Conservation (phyloP, 2,888 invertebrate genomes). For the Notodonta ziczac region DNA sequence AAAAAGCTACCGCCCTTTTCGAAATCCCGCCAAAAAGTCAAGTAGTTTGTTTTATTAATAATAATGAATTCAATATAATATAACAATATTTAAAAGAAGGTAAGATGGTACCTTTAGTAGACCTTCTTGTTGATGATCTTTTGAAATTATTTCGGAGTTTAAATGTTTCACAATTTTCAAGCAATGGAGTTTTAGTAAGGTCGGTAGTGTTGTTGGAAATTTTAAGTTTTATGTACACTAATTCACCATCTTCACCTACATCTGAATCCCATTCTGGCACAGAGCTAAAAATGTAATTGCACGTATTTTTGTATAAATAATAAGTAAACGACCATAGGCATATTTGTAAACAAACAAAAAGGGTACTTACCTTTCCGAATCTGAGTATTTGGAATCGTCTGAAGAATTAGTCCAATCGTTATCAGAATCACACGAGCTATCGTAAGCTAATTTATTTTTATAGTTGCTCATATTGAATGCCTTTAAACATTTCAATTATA, state of each 20-base stretch:
- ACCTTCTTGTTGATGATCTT: slow-evolving; percentile 71
- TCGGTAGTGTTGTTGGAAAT: slow-evolving; percentile 34
- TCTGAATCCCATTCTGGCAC: slow-evolving; percentile 88
- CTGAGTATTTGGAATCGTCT: slow-evolving; percentile 83
- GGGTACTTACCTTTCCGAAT: slow-evolving; percentile 82
- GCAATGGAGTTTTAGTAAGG: slow-evolving; percentile 55
- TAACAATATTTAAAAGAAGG: not conserved
- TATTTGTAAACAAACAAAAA: not conserved
- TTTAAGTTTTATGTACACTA: slow-evolving; percentile 87
- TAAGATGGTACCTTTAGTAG: slow-evolving; percentile 64
- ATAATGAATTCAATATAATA: not conserved
- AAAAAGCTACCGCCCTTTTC: too few relatives aligned
- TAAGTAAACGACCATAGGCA: not conserved
- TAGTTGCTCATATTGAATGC: slow-evolving; percentile 23
- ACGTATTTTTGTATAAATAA: not conserved
- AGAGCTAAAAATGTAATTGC: slow-evolving; percentile 71
- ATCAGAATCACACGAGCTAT: slow-evolving; percentile 74
- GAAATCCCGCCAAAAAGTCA: too few relatives aligned
- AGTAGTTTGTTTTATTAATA: too few relatives aligned
- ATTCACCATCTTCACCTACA: slow-evolving; percentile 86
- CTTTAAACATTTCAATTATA: not conserved
- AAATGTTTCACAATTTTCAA: slow-evolving; percentile 74
- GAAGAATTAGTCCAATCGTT: slow-evolving; percentile 79
- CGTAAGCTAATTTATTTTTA: slow-evolving; percentile 59
- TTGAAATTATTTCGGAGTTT: slow-evolving; percentile 76